These are phyloP conservation scores for Zaprionus nigranus DNA, from an alignment of 1,140 invertebrate species.

Conservation along the genomic window DNA sequence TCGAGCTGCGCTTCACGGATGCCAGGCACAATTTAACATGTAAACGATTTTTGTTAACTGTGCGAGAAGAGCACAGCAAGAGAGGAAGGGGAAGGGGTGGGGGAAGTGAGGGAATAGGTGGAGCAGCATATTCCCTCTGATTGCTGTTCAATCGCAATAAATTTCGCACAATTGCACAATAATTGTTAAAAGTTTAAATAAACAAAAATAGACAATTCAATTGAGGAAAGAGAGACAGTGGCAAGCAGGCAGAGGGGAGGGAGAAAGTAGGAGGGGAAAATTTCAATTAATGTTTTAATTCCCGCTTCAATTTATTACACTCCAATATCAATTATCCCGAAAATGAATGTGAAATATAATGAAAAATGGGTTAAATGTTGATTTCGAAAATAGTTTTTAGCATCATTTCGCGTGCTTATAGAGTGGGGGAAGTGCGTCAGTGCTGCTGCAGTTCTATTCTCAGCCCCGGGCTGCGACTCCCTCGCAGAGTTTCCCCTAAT, in stretches of 20 bases:
- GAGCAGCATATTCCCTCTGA: constrained; percentile 56
- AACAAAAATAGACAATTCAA: constrained; percentile 64
- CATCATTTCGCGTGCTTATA: not conserved
- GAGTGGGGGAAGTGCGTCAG: not conserved
- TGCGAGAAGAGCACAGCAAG: not conserved
- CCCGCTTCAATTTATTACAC: constrained; percentile 16
- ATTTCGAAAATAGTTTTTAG: not conserved
- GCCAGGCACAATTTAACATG: constrained; percentile 79
- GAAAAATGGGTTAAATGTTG: not conserved
- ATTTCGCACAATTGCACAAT: constrained; percentile 83
- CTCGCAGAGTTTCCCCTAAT: constrained; percentile 19
- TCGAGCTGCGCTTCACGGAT: constrained; percentile 44
- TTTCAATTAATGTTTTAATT: not conserved
- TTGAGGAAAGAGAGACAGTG: not conserved
- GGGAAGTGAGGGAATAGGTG: not conserved
- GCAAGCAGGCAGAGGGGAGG: no score
- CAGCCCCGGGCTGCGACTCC: not conserved
- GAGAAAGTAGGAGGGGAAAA: not conserved
- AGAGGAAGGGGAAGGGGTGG: not conserved
- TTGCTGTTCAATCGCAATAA: constrained; percentile 83
- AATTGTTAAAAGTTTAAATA: constrained; percentile 81
- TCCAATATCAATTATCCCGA: constrained; percentile 67
- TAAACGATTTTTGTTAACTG: constrained; percentile 82
- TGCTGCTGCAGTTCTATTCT: not conserved
- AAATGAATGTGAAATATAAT: not conserved